Evolutionary conservation across 2,113 vertebrate species (phyloP), one percentile per base, ranked within the genome.

Genomic region (Grammomys surdaster): DNA sequence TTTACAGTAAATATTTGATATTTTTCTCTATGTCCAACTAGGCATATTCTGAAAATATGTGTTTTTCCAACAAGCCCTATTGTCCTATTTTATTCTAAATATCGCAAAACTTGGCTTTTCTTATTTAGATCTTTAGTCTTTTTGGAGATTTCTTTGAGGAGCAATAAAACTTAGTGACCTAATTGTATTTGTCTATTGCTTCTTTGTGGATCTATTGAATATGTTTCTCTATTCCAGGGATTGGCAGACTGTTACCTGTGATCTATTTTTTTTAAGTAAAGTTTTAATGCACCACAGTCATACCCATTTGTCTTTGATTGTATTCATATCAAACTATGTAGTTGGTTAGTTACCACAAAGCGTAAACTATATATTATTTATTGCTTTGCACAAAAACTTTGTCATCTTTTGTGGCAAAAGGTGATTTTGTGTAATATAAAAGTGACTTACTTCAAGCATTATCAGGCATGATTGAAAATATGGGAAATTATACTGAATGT

Each of bases 21-120:
- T 95, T 93, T 31, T 58, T 63, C 7, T 19, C 60, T 85, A 51
- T 85, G 48, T 0, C 19, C 63, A 14, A 69, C 13, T 89, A 65
- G 7, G 11, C n/a, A 92, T 92, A 80, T 65, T 70, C 26, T 93
- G 65, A 90, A 73, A 77, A 92, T 73, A 81, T 67, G 3, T 86
- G 88, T 94, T 43, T 60, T 16, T 95, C 43, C 22, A 92, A 0
- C 87, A 40, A 87, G 43, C 36, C 36, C 56, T 28, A 89, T 88
- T 94, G 22, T 86, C 22, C n/a, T 85, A n/a, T 72, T 84, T 88
- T 90, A 43, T 95, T 91, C 72, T 89, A 93, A 96, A 93, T 87
- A n/a, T 95, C 96, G 48, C 36, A 78, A 76, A n/a, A 13, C 51
- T 87, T 95, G 40, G 16, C 31, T 92, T 90, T 97, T 75, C 54